Evolutionary conservation across 2,888 invertebrate genomes (phyloP), one percentile per base, ranked within the genome.

Genomic region (Ennomos erosarius): DNA sequence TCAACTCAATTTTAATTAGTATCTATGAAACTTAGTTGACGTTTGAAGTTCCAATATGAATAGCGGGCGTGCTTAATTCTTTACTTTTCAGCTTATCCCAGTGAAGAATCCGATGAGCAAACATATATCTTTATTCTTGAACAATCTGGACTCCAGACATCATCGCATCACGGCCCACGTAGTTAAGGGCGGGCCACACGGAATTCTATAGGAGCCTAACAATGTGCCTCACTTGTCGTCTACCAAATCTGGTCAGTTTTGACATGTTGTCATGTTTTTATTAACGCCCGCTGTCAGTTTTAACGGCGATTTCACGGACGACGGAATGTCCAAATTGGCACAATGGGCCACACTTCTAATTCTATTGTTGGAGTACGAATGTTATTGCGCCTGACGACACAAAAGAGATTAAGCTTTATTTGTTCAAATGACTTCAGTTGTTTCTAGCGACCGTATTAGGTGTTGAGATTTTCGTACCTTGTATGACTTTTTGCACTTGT

Each of bases 261-360:
- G 91, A 91, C 91, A 90, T 81, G 83, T 90, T 84, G 89, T 90
- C 90, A 88, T 90, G 91, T 91, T 91, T 88, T 90, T 90, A 87
- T 88, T 85, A 85, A 88, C 88, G 88, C 81, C 85, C 81, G 84
- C 79, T 84, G 84, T 87, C 87, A 85, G 79, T 82, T 79, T 78
- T 78, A 74, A 78, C 73, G 78, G 77, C 74, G 75, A 85, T 88
- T 88, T 88, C 78, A 87, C 83, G 86, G 84, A 63, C 79, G 81
- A 82, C 79, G 79, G 81, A 79, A 86, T 77, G 82, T 80, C 88
- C 87, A 90, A 90, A 91, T 90, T 88, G 84, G 80, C 74, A 90
- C 89, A 90, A 90, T 87, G 78, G 85, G 51, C 74, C 80, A 76
- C 84, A 85, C 88, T 89, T 85, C 87, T 90, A 89, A 91, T 88